Conservation (phyloP, 2,888 invertebrate species). For the Tinea semifulvella region DNA sequence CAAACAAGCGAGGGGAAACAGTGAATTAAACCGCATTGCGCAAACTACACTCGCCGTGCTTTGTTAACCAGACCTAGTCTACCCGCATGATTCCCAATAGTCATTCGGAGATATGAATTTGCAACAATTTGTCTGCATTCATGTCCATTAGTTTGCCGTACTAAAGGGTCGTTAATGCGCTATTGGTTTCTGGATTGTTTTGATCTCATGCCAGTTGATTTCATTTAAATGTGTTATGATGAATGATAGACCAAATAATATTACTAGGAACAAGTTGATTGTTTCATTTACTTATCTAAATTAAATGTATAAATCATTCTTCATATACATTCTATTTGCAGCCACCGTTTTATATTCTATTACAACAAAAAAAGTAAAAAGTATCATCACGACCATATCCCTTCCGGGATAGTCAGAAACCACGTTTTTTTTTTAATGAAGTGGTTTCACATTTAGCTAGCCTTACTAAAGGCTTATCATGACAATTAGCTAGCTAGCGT, state of each 20-base stretch:
- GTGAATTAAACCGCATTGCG: slow-evolving; percentile 28
- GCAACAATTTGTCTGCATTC: slow-evolving; percentile 25
- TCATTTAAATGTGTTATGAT: neutral
- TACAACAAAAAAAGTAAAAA: no score
- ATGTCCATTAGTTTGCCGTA: slow-evolving; percentile 17
- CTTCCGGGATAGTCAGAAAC: no score
- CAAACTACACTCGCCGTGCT: slow-evolving; percentile 26
- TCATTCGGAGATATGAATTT: slow-evolving; percentile 19
- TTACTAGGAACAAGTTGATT: no score
- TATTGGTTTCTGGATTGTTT: slow-evolving; percentile 7
- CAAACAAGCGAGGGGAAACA: slow-evolving; percentile 13
- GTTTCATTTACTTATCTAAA: no score
- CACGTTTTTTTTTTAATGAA: no score
- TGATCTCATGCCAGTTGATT: neutral
- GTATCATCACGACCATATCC: no score
- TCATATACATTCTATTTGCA: no score
- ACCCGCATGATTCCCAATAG: slow-evolving; percentile 28
- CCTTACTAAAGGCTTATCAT: no score
- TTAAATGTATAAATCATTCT: no score
- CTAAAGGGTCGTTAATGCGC: neutral
- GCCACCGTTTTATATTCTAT: no score
- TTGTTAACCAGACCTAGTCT: slow-evolving; percentile 37
- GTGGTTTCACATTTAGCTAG: no score
- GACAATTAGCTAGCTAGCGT: no score
- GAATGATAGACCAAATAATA: slow-evolving; percentile 13